Evolutionary conservation across 2,113 vertebrate genomes (phyloP).

Genomic region (Nannospalax galili): DNA sequence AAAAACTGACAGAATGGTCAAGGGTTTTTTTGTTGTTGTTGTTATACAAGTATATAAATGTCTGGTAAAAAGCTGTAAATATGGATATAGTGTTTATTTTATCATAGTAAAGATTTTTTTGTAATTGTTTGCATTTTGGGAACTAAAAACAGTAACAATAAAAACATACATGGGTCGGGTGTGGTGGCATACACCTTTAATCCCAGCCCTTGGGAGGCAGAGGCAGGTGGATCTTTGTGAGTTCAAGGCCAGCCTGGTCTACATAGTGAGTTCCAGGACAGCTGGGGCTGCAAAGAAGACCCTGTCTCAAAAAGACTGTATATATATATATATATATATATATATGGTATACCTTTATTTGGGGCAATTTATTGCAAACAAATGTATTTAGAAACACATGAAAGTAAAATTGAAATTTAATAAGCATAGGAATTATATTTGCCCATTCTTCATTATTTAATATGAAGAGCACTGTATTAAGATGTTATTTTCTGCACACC

Average conservation of each 20-base stretch:
- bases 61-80: neutral
- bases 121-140: neutral
- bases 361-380: neutral
- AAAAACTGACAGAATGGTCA: neutral
- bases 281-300: no score
- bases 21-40: no score
- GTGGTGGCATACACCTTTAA: no score
- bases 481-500: neutral
- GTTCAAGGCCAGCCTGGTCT: no score
- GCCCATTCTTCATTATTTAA: neutral
- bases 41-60: constrained; percentile 56
- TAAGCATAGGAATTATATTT: neutral
- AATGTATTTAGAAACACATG: neutral
- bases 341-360: neutral
- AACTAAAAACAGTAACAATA: neutral
- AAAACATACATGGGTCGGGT: no score
- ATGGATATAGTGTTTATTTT: neutral
- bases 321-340: no score
- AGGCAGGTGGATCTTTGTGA: no score
- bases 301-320: no score
- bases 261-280: no score
- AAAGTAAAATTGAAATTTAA: neutral
- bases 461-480: neutral
- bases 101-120: neutral
- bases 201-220: no score